A percentile compares a stretch with the other conserved stretches of the same genome.
phyloP scores from a whole-genome alignment of 2,113 vertebrate genomes.

The Hippopotamus amphibius region DNA sequence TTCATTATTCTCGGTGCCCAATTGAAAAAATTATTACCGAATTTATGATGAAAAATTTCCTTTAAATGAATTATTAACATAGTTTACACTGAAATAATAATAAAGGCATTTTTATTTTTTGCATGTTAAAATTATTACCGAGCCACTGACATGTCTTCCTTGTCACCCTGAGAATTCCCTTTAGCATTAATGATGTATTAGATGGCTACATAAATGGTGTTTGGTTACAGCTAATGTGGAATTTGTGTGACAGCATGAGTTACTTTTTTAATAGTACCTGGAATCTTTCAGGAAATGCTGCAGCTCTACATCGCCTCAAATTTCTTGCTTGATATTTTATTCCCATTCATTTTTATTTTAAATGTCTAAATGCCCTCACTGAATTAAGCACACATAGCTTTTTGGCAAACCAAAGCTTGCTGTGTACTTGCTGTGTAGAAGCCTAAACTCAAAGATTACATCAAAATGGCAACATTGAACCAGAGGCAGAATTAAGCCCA shows the following conservation, averaged over 20 bases:
- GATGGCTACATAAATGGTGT: slow-evolving; percentile 18
- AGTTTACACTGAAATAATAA: slow-evolving; percentile 64
- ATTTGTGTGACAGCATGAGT: not conserved
- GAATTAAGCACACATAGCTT: slow-evolving; percentile 54
- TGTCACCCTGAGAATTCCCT: slow-evolving; percentile 18
- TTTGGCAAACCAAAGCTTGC: not conserved
- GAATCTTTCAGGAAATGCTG: slow-evolving; percentile 5
- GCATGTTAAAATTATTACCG: not conserved
- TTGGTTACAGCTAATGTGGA: slow-evolving; percentile 23
- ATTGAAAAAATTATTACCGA: slow-evolving; percentile 73
- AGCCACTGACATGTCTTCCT: not conserved
- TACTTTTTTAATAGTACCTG: not conserved
- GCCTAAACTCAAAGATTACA: slow-evolving; percentile 57
- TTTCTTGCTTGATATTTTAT: not conserved
- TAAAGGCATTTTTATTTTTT: slow-evolving; percentile 57
- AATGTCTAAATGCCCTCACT: not conserved
- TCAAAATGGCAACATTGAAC: slow-evolving; percentile 22
- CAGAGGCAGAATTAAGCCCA: not conserved
- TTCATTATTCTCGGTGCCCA: slow-evolving; percentile 75
- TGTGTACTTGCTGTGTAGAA: not conserved
- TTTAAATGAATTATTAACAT: slow-evolving; percentile 76
- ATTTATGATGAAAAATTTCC: slow-evolving; percentile 74
- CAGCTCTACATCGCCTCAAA: not conserved
- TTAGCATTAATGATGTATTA: slow-evolving; percentile 21
- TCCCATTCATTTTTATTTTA: slow-evolving; percentile 1